These are phyloP conservation scores for Ceyx melanurus DNA, from an alignment of 2,113 vertebrate species.

Conservation along the genomic window DNA sequence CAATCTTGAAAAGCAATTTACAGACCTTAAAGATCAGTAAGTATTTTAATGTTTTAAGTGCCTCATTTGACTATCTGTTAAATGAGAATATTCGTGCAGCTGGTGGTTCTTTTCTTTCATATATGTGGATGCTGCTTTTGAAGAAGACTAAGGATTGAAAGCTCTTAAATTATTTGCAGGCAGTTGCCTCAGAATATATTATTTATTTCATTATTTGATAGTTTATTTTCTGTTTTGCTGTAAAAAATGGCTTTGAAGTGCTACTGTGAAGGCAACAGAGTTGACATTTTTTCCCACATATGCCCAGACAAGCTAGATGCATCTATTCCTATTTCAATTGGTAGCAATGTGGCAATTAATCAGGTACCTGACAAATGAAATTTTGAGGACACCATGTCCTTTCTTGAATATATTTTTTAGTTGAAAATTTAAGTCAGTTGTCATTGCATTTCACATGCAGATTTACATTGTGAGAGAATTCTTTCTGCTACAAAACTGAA, in stretches of 20 bases:
- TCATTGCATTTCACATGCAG: neutral
- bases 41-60: slow-evolving; percentile 58
- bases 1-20: slow-evolving; percentile 98
- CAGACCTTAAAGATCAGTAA: slow-evolving; percentile 99
- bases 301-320: neutral
- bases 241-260: neutral
- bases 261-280: neutral
- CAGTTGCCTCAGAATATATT: neutral
- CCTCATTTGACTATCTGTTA: neutral
- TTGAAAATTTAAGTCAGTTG: neutral
- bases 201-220: neutral
- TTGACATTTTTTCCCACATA: neutral
- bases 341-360: neutral
- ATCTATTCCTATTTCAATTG: neutral
- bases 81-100: neutral
- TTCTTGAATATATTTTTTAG: neutral
- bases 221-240: neutral
- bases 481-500: neutral
- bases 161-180: neutral
- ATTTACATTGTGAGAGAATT: neutral
- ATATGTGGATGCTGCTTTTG: neutral
- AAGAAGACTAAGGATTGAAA: neutral
- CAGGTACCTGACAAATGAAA: neutral
- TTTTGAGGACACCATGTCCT: neutral
- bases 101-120: neutral